Conservation (phyloP, 2,797 vertebrate genomes). For the Rhynchotus rufescens region DNA sequence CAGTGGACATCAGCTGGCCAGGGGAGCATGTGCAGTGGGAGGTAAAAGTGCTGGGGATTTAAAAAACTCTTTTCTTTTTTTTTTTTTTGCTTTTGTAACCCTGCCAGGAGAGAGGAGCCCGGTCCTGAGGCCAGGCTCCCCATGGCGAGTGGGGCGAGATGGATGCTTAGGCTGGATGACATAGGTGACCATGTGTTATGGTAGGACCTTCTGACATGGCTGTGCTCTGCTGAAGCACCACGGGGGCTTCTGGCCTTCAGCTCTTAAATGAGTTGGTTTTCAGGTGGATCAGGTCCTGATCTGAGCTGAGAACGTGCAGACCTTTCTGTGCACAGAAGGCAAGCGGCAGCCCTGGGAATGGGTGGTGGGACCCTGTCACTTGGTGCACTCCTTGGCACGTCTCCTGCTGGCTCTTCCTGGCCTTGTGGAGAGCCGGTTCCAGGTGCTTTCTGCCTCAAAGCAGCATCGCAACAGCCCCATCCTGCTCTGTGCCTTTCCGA, state of each 20-base stretch:
- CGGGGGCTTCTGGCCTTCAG: not conserved
- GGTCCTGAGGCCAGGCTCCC: not conserved
- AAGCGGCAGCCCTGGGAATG: not conserved
- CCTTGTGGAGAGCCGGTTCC: not conserved
- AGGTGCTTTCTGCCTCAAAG: not conserved
- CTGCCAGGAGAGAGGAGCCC: not conserved
- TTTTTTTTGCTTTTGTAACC: not conserved
- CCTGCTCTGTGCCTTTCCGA: too few relatives aligned
- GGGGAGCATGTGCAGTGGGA: not conserved
- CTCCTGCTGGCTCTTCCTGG: not conserved
- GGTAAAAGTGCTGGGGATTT: not conserved
- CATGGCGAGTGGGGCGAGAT: accelerated
- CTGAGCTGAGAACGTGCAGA: not conserved
- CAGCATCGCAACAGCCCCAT: not conserved
- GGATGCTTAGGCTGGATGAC: not conserved
- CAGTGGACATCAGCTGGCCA: not conserved
- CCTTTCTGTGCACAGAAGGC: not conserved
- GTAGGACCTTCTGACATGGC: not conserved
- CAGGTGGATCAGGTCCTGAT: not conserved
- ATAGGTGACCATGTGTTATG: accelerated
- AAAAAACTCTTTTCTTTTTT: not conserved
- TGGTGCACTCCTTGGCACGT: too few relatives aligned
- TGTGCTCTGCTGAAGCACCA: not conserved
- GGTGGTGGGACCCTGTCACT: too few relatives aligned
- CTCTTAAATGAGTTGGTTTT: not conserved